phyloP scores from a whole-genome alignment of 2,888 invertebrate genomes.

The Dermolepida albohirtum region DNA sequence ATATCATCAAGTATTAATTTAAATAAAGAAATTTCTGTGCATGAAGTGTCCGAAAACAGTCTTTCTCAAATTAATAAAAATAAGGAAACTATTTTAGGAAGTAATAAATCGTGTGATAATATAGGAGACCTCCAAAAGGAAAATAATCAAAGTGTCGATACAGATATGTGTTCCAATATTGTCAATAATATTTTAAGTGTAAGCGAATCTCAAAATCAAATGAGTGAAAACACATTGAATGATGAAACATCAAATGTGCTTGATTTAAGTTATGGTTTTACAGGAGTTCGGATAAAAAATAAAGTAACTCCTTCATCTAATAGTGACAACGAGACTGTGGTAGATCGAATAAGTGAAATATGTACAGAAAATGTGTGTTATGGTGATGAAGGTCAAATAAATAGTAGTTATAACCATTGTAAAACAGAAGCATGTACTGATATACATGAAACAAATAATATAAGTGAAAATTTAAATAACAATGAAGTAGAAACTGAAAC shows the following conservation, averaged over 20 bases:
- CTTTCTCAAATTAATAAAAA: conserved; percentile 1
- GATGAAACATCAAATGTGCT: conserved; percentile 13
- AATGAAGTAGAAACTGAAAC: conserved; percentile 2
- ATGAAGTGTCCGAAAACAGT: conserved; percentile 8
- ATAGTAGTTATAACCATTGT: not conserved
- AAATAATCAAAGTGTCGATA: conserved; percentile 29
- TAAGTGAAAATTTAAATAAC: conserved; percentile 7
- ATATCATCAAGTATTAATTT: conserved; percentile 25
- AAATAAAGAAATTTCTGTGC: conserved; percentile 31
- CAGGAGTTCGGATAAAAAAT: conserved; percentile 20
- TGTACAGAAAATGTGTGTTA: conserved; percentile 9
- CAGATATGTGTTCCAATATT: conserved; percentile 24
- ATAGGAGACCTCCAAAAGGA: conserved; percentile 16
- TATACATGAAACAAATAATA: not conserved
- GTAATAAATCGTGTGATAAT: conserved; percentile 25
- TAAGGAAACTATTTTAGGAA: conserved; percentile 9
- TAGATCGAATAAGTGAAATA: conserved; percentile 1
- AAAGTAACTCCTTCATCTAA: conserved; percentile 1
- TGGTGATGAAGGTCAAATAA: conserved; percentile 5
- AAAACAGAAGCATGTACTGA: not conserved
- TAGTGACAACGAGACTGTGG: not conserved
- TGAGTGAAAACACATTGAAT: conserved; percentile 19
- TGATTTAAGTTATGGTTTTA: conserved; percentile 39
- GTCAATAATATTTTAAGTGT: conserved; percentile 18
- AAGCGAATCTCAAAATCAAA: conserved; percentile 23